Evolutionary conservation across 2,797 vertebrate species (phyloP).

Genomic region (Loris lydekkerianus): DNA sequence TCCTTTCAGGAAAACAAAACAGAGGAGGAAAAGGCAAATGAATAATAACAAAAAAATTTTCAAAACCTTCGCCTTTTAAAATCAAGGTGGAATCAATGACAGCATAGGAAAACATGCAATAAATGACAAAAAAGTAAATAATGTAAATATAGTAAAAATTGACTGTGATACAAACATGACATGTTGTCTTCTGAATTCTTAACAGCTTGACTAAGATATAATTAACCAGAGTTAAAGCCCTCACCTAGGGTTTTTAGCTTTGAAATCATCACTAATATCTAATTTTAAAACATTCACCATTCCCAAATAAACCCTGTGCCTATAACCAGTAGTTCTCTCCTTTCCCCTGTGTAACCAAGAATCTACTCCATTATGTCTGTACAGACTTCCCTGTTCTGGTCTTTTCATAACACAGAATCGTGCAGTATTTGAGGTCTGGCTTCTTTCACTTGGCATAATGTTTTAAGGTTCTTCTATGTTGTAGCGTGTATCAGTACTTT

Average conservation of each 20-base stretch:
- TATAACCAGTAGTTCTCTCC: background rate
- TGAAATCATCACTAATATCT: background rate
- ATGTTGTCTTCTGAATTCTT: background rate
- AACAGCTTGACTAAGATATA: background rate
- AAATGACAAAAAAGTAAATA: background rate
- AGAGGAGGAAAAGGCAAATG: background rate
- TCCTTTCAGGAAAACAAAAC: background rate
- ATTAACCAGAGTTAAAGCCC: background rate
- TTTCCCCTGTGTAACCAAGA: too few relatives aligned
- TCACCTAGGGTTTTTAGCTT: background rate
- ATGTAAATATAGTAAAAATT: constrained; percentile 74
- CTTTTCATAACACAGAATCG: background rate
- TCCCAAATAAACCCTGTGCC: background rate
- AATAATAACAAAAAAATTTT: background rate
- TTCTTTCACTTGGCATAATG: background rate
- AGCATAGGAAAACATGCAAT: background rate
- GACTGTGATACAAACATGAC: background rate
- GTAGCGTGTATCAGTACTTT: background rate
- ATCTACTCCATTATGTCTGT: background rate
- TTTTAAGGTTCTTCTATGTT: background rate
- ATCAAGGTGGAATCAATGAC: background rate
- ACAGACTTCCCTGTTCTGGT: background rate
- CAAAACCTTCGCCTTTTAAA: background rate
- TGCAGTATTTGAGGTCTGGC: background rate
- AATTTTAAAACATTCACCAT: background rate